Evolutionary conservation across 2,888 invertebrate genomes (phyloP).

Genomic region (Cheilosia scutellata): DNA sequence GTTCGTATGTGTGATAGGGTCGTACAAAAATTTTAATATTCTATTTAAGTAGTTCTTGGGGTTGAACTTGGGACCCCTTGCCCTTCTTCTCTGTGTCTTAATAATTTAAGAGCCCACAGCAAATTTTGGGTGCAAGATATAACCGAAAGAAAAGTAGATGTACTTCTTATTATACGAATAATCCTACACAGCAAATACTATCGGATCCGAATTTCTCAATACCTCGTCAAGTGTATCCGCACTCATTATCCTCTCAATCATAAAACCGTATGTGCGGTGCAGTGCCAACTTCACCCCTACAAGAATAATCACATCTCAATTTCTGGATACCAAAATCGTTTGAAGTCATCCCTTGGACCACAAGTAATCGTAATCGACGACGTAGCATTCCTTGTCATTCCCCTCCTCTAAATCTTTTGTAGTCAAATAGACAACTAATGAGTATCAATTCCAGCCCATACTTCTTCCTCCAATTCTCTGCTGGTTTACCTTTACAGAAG

Average conservation of each 20-base stretch:
- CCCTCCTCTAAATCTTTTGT: slow-evolving; percentile 56
- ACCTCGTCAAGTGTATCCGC: background rate
- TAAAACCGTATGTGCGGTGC: background rate
- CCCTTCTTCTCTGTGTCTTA: too few species aligned
- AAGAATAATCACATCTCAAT: slow-evolving; percentile 25
- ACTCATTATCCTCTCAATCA: background rate
- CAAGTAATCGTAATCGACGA: slow-evolving; percentile 63
- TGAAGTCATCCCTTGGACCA: slow-evolving; percentile 68
- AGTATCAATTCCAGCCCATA: slow-evolving; percentile 68
- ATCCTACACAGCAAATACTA: too few species aligned
- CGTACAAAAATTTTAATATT: too few species aligned
- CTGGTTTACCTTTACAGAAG: background rate
- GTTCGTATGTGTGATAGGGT: too few species aligned
- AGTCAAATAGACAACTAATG: slow-evolving; percentile 73
- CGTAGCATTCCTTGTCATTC: slow-evolving; percentile 19
- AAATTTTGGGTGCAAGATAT: too few species aligned
- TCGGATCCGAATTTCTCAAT: too few species aligned
- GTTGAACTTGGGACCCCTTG: too few species aligned
- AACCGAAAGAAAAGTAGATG: too few species aligned
- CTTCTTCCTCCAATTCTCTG: slow-evolving; percentile 5
- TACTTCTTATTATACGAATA: too few species aligned
- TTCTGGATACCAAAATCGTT: slow-evolving; percentile 56
- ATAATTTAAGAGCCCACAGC: too few species aligned
- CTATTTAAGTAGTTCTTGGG: too few species aligned
- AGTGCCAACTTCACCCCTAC: background rate